phyloP scores from a whole-genome alignment of 2,113 vertebrate species.

The Scolopax mira region DNA sequence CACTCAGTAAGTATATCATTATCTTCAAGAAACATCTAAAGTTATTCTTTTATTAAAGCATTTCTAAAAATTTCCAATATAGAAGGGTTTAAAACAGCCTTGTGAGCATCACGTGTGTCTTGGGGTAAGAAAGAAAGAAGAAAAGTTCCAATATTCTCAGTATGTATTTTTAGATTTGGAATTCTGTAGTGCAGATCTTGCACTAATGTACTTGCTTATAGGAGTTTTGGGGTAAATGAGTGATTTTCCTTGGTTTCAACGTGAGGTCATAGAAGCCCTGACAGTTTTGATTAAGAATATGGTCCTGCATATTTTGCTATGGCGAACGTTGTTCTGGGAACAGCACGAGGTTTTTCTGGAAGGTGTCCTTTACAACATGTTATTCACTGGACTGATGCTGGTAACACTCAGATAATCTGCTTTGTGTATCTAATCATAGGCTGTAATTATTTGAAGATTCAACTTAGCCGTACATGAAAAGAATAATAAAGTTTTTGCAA shows the following conservation, averaged over 20 bases:
- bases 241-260: not conserved
- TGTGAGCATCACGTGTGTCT: not conserved
- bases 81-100: not conserved
- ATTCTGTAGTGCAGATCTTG: not conserved
- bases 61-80: conserved; percentile 26
- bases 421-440: not conserved
- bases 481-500: not conserved
- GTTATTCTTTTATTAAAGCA: conserved; percentile 48
- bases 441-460: not conserved
- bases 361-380: not conserved
- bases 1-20: conserved; percentile 14
- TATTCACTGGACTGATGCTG: not conserved
- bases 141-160: not conserved
- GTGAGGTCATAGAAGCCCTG: not conserved
- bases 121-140: not conserved
- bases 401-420: not conserved
- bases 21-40: conserved; percentile 17
- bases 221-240: not conserved
- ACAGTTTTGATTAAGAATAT: not conserved
- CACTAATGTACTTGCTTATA: not conserved
- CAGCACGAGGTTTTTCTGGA: not conserved
- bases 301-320: not conserved
- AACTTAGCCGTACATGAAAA: not conserved
- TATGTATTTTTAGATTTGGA: not conserved
- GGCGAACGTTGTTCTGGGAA: not conserved